A percentile compares a stretch with the other conserved stretches of the same genome.
phyloP scores from a whole-genome alignment of 1,140 invertebrate species.

The Sminthurinus signatus region DNA sequence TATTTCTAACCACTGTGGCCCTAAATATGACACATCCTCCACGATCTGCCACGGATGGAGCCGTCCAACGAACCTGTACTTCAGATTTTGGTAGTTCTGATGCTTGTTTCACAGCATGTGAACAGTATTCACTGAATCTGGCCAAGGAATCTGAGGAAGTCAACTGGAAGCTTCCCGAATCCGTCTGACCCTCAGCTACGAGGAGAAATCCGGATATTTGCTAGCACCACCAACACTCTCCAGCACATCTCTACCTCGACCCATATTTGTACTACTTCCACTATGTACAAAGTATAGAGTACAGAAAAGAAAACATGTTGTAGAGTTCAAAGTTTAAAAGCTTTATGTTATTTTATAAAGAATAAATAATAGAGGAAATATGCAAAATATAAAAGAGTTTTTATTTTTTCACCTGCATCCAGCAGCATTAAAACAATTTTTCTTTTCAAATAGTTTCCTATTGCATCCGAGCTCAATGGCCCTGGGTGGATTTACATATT shows the following conservation, averaged over 20 bases:
- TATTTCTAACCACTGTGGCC: conserved; percentile 80
- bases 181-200: conserved; percentile 44
- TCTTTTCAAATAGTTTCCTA: not conserved
- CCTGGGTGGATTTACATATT: not conserved
- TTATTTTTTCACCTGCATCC: not conserved
- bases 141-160: conserved; percentile 48
- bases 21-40: conserved; percentile 53
- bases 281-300: too few species aligned
- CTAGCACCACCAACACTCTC: too few species aligned
- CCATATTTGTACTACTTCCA: too few species aligned
- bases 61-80: conserved; percentile 53
- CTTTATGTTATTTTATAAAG: not conserved
- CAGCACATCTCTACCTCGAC: too few species aligned
- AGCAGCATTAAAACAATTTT: not conserved
- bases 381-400: not conserved
- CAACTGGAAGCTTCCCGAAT: conserved; percentile 43
- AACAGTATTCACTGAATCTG: conserved; percentile 50
- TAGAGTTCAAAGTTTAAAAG: too few species aligned
- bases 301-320: too few species aligned
- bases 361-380: not conserved
- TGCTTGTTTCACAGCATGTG: conserved; percentile 51
- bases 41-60: conserved; percentile 47
- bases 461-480: not conserved
- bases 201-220: conserved; percentile 52
- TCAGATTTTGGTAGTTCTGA: conserved; percentile 52